phyloP scores from a whole-genome alignment of 2,888 invertebrate genomes.

The Ephialtes manifestator region DNA sequence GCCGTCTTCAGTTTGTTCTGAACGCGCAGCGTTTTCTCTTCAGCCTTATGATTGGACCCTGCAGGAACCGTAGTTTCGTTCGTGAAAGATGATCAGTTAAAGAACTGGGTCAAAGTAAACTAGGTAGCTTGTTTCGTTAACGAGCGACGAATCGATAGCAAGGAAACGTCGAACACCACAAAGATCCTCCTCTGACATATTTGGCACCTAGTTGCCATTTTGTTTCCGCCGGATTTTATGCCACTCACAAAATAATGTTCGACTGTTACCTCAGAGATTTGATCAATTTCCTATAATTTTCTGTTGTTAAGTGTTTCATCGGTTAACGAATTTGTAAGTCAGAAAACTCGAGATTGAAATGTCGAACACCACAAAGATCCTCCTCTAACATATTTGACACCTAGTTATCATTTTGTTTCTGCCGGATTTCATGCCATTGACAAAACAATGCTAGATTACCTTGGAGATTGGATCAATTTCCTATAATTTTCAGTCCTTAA shows the following conservation, averaged over 20 bases:
- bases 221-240: background rate
- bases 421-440: background rate
- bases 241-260: background rate
- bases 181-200: conserved; percentile 28
- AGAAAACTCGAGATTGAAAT: background rate
- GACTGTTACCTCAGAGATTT: background rate
- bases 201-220: background rate
- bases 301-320: background rate
- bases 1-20: conserved; percentile 66
- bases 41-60: conserved; percentile 47
- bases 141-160: conserved; percentile 63
- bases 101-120: conserved; percentile 71
- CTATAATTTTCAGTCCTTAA: too few species aligned
- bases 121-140: conserved; percentile 69
- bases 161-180: conserved; percentile 25
- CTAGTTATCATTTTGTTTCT: background rate
- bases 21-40: conserved; percentile 56
- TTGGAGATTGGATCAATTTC: too few species aligned
- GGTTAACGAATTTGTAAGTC: background rate
- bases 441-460: background rate
- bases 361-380: conserved; percentile 17
- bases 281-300: background rate
- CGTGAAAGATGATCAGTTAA: conserved; percentile 62
- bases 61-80: conserved; percentile 48
- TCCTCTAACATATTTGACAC: conserved; percentile 4